Percentiles rank a stretch among this genome's conserved stretches.
Evolutionary conservation across 2,113 vertebrate genomes (phyloP).

Genomic region (Leptosomus discolor): DNA sequence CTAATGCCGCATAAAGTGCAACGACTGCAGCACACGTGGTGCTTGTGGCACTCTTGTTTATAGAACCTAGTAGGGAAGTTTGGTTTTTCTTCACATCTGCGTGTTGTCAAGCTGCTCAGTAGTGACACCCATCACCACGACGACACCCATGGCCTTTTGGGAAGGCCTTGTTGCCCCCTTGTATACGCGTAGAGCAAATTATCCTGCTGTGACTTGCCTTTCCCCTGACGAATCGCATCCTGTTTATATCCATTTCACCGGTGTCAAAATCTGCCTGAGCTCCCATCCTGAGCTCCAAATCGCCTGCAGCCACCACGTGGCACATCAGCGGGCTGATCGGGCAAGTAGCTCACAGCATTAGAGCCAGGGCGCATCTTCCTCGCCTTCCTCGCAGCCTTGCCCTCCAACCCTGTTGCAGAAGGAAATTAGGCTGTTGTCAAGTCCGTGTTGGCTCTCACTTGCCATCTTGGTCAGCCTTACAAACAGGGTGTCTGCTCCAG

Average conservation of each 20-base stretch:
- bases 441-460: not conserved
- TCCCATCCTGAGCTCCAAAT: not conserved
- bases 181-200: not conserved
- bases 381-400: not conserved
- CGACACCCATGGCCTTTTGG: not conserved
- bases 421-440: not conserved
- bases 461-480: not conserved
- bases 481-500: not conserved
- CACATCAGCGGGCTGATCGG: not conserved
- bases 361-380: not conserved
- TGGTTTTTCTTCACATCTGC: not conserved
- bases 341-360: not conserved
- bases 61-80: not conserved
- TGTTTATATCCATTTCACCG: constrained; percentile 2
- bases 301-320: not conserved
- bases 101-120: not conserved
- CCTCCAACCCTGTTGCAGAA: not conserved
- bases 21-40: not conserved
- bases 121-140: not conserved
- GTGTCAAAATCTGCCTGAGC: not conserved
- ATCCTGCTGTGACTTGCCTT: not conserved
- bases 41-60: not conserved
- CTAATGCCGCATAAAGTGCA: not conserved
- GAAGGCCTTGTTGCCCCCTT: not conserved
- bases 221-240: not conserved